Conservation (phyloP, 2,113 vertebrate species). For the Oreochromis niloticus region DNA sequence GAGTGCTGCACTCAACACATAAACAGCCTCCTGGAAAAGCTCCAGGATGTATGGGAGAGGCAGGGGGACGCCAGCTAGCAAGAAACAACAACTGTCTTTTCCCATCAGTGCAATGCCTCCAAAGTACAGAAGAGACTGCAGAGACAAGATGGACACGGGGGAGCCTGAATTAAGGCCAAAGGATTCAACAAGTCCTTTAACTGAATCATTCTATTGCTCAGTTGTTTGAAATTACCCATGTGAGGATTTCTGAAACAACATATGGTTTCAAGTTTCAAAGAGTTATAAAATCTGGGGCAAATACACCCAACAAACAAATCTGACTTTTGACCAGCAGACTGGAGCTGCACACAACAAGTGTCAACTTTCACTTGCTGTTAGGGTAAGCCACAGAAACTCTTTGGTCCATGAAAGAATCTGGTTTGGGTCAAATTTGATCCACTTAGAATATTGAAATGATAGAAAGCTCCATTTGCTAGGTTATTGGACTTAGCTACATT, state of each 20-base stretch:
- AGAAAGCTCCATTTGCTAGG: neutral
- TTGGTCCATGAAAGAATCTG: neutral
- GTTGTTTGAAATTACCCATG: neutral
- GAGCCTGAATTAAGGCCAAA: neutral
- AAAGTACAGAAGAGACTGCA: constrained; percentile 29
- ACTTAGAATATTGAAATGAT: neutral
- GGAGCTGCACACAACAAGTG: neutral
- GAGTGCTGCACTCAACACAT: constrained; percentile 92
- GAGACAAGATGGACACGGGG: constrained; percentile 14
- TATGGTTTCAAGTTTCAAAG: neutral
- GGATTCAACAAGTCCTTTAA: neutral
- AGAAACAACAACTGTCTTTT: constrained; percentile 77
- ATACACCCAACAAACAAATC: neutral
- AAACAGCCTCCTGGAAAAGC: constrained; percentile 88
- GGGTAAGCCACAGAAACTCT: neutral
- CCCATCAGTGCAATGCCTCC: constrained; percentile 53
- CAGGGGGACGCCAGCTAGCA: constrained; percentile 62
- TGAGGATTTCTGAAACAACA: neutral
- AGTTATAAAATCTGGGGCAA: neutral
- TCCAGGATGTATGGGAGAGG: constrained; percentile 73
- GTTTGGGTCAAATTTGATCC: neutral
- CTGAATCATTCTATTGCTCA: neutral
- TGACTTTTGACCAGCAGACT: neutral
- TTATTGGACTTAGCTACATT: neutral
- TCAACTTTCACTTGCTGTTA: neutral